These are phyloP conservation scores for Enteromius fasciolatus DNA, from an alignment of 2,797 vertebrate genomes.

Conservation along the genomic window DNA sequence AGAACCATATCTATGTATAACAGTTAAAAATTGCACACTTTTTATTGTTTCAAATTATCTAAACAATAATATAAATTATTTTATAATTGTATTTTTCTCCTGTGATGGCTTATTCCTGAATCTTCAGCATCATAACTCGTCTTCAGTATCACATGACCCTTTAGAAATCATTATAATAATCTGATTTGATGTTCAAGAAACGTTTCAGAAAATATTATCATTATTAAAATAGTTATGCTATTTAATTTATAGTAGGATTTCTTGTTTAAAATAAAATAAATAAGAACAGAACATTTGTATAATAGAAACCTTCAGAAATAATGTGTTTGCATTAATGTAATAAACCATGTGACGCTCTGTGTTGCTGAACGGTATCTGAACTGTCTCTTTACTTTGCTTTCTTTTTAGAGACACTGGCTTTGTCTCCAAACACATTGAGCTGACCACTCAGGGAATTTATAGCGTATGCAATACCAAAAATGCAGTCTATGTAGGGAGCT, in stretches of 20 bases:
- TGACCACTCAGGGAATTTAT: background rate
- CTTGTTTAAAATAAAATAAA: background rate
- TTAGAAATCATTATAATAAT: background rate
- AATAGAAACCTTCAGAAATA: background rate
- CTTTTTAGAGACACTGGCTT: background rate
- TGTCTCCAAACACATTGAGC: background rate
- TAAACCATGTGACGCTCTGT: background rate
- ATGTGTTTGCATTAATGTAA: background rate
- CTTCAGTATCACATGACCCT: background rate
- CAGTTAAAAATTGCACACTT: background rate
- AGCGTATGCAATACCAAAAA: background rate
- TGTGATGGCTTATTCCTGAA: background rate
- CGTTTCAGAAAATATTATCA: background rate
- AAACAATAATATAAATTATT: too few relatives aligned
- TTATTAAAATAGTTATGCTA: background rate
- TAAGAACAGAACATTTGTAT: too few relatives aligned
- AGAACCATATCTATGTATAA: background rate
- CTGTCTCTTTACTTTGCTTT: background rate
- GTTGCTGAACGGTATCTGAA: background rate
- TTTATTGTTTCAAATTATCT: background rate
- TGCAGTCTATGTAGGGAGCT: background rate
- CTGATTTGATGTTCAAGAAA: background rate
- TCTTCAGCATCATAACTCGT: background rate
- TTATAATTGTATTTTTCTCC: too few relatives aligned
- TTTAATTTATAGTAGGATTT: background rate